Conservation (phyloP, 2,113 vertebrate species). For the Panthera leo region DNA sequence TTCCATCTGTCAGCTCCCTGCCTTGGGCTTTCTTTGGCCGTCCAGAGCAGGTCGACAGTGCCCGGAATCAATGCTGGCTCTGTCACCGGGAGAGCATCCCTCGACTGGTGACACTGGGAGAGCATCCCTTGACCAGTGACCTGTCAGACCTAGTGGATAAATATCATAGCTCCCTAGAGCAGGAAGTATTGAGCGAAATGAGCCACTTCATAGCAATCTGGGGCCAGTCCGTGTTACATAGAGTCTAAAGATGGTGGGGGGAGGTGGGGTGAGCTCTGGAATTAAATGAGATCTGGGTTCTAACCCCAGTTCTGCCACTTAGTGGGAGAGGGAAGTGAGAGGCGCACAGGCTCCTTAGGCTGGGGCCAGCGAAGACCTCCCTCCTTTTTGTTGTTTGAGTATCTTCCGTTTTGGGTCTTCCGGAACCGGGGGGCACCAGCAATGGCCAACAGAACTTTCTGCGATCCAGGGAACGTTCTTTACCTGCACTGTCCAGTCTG, state of each 20-base stretch:
- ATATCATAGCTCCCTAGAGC: not conserved
- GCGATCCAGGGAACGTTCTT: rapidly evolving
- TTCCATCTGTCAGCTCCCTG: not conserved
- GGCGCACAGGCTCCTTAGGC: not conserved
- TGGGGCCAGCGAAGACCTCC: not conserved
- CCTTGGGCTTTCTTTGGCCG: not conserved
- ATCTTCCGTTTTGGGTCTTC: not conserved
- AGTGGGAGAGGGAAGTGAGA: not conserved
- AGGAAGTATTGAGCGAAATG: not conserved
- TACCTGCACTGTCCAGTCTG: rapidly evolving
- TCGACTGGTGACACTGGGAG: not conserved
- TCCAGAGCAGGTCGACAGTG: rapidly evolving
- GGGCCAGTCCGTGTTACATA: not conserved
- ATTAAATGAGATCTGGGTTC: not conserved
- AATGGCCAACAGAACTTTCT: not conserved
- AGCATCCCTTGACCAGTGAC: not conserved
- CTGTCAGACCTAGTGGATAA: not conserved
- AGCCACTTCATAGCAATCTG: rapidly evolving
- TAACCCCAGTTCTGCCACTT: not conserved
- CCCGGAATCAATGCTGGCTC: not conserved
- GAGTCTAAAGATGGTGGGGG: not conserved
- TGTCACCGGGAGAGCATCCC: rapidly evolving
- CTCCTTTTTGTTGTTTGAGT: not conserved
- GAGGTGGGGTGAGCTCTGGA: rapidly evolving
- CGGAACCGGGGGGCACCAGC: not conserved